These are phyloP conservation scores for Oreotrochilus melanogaster DNA, from an alignment of 2,113 vertebrate species.

Conservation along the genomic window DNA sequence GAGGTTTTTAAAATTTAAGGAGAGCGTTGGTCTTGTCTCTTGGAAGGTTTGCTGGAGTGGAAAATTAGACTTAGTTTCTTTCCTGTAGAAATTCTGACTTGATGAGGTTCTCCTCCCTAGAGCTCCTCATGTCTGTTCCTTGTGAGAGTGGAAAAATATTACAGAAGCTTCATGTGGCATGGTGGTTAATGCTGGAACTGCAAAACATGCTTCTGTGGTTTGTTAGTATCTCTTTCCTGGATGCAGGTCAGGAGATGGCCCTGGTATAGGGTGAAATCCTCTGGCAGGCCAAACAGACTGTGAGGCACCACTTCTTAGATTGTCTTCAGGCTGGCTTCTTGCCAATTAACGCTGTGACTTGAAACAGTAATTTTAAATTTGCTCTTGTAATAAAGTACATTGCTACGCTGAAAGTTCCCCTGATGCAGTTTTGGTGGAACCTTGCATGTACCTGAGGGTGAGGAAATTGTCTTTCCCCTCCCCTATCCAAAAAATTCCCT, in stretches of 20 bases:
- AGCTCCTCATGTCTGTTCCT: rapidly evolving
- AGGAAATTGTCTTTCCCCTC: neutral
- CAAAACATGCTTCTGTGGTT: neutral
- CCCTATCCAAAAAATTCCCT: neutral
- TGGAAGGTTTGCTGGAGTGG: neutral
- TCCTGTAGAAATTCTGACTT: neutral
- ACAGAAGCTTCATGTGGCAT: neutral
- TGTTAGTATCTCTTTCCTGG: neutral
- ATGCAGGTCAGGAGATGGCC: neutral
- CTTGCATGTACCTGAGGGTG: neutral
- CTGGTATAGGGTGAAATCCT: neutral
- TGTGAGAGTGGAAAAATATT: neutral
- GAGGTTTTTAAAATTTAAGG: neutral
- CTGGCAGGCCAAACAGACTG: neutral
- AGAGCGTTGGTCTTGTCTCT: neutral
- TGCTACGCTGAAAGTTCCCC: neutral
- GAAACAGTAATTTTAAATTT: neutral
- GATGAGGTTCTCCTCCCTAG: neutral
- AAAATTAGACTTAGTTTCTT: neutral
- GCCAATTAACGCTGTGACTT: neutral
- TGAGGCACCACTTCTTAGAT: neutral
- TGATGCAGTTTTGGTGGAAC: neutral
- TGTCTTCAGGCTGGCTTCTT: neutral
- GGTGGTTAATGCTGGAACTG: neutral
- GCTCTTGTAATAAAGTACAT: neutral